Conservation (phyloP, 2,113 vertebrate genomes). For the Heptranchias perlo region DNA sequence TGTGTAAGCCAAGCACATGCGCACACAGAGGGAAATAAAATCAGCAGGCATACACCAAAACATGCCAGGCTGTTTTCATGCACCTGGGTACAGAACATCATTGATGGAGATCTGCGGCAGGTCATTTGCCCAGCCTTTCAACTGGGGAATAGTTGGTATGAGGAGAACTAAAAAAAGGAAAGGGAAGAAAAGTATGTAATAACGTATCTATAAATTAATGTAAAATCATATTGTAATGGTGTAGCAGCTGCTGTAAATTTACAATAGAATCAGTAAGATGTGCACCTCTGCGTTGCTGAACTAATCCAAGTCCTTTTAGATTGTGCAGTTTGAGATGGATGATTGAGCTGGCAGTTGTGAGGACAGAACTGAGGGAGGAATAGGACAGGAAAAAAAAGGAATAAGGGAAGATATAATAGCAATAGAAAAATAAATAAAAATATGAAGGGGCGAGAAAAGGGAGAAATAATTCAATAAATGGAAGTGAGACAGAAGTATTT, state of each 20-base stretch:
- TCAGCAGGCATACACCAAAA: not conserved
- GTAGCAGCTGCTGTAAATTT: not conserved
- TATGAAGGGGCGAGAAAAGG: not conserved
- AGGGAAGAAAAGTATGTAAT: slow-evolving; percentile 1
- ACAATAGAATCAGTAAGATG: not conserved
- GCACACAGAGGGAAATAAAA: not conserved
- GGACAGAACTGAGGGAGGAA: not conserved
- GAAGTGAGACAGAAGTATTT: not conserved
- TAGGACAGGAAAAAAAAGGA: not conserved
- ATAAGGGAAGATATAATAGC: not conserved
- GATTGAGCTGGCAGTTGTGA: not conserved
- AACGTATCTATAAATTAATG: not conserved
- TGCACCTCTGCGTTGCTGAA: not conserved
- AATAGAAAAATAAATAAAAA: not conserved
- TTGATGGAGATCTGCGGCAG: not conserved
- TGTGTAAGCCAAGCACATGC: not conserved
- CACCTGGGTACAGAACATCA: slow-evolving; percentile 7
- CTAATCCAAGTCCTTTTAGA: not conserved
- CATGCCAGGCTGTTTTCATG: not conserved
- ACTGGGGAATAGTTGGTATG: not conserved
- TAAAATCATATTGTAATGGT: slow-evolving; percentile 25
- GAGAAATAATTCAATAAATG: not conserved
- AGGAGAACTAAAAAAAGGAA: not conserved
- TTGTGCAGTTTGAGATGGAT: not conserved
- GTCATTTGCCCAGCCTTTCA: not conserved